Conservation (phyloP, 2,888 invertebrate genomes). For the Dryadula phaetusa region DNA sequence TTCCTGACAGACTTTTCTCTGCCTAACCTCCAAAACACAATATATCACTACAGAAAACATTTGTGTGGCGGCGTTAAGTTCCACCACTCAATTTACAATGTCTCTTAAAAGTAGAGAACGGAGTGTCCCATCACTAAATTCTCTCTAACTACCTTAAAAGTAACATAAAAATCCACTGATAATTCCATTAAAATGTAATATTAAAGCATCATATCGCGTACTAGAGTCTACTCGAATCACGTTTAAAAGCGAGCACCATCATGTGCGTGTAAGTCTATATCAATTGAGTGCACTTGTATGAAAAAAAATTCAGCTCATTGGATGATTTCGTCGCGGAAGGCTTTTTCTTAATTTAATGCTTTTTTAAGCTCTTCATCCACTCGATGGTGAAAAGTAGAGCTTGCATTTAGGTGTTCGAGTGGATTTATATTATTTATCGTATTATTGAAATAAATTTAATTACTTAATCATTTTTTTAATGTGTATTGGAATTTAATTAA, state of each 20-base stretch:
- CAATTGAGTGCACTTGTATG: slow-evolving; percentile 31
- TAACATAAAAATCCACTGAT: background rate
- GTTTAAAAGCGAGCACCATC: slow-evolving; percentile 34
- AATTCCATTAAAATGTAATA: slow-evolving; percentile 37
- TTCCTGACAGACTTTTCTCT: too few species aligned
- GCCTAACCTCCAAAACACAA: too few species aligned
- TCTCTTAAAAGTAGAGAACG: too few species aligned
- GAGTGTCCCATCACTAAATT: background rate
- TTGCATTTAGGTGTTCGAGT: slow-evolving; percentile 9
- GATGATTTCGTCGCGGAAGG: slow-evolving; percentile 6
- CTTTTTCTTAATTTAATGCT: background rate
- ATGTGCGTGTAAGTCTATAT: slow-evolving; percentile 37
- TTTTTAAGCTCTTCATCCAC: background rate
- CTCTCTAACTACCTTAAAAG: background rate
- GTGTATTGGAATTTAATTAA: background rate
- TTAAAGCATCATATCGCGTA: slow-evolving; percentile 28
- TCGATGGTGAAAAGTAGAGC: background rate
- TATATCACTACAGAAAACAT: too few species aligned
- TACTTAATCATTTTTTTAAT: too few species aligned
- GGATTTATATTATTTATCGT: background rate
- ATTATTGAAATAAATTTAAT: background rate
- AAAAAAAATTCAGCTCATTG: slow-evolving; percentile 17
- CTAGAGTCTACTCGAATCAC: slow-evolving; percentile 29
- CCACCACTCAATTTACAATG: background rate
- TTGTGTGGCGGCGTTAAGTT: background rate